Conservation (phyloP, 2,888 invertebrate species). For the Agelastica alni region DNA sequence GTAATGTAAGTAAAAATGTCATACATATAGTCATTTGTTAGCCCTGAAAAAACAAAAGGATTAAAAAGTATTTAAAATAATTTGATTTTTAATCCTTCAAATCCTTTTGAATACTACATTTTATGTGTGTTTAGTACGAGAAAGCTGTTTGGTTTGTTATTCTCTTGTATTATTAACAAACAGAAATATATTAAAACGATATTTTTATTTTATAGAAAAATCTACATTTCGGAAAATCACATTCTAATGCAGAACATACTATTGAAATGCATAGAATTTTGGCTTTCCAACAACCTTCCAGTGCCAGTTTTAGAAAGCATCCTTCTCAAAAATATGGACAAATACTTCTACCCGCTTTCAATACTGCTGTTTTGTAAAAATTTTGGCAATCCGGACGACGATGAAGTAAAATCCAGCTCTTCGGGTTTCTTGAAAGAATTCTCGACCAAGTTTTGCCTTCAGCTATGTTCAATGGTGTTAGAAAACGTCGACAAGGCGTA, state of each 20-base stretch:
- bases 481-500: slow-evolving; percentile 56
- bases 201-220: slow-evolving; percentile 31
- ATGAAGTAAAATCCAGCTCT: slow-evolving; percentile 46
- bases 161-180: too few relatives aligned
- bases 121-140: too few relatives aligned
- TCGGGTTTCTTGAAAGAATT: slow-evolving; percentile 56
- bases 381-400: slow-evolving; percentile 45
- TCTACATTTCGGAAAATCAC: slow-evolving; percentile 55
- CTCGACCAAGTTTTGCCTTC: slow-evolving; percentile 57
- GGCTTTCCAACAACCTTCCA: slow-evolving; percentile 54
- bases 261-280: slow-evolving; percentile 56
- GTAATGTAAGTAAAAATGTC: too few relatives aligned
- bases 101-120: too few relatives aligned
- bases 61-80: too few relatives aligned
- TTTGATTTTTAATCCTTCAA: too few relatives aligned
- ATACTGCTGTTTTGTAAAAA: slow-evolving; percentile 57
- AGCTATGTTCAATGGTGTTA: slow-evolving; percentile 57
- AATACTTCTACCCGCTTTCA: slow-evolving; percentile 57
- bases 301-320: slow-evolving; percentile 53
- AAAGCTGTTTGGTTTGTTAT: too few relatives aligned
- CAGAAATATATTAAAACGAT: too few relatives aligned
- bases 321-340: slow-evolving; percentile 56
- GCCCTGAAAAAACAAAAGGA: too few relatives aligned
- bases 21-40: too few relatives aligned
- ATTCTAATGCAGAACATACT: slow-evolving; percentile 57